Evolutionary conservation across 2,113 vertebrate species (phyloP), one percentile per base, ranked within the genome.

Genomic region (Tinamus guttatus): DNA sequence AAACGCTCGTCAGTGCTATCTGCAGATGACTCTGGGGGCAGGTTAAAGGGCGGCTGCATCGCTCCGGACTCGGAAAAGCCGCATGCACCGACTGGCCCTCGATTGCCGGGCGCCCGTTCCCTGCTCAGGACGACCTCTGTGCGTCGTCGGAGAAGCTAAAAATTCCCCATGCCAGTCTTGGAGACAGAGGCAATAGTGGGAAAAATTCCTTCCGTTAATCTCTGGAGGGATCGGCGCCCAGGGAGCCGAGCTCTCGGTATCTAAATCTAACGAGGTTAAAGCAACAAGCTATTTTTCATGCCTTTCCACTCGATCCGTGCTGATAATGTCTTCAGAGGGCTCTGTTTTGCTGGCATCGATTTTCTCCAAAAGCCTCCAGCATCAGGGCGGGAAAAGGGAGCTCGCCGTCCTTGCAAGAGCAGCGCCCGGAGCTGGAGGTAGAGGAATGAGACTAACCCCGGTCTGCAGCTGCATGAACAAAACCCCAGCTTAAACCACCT

Each of bases 11-110:
- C 41, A 34, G n/a, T 27, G 62, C 1, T 9, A 30, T 83, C 71
- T 86, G 17, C 92, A 36, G 49, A 28, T 18, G 62, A 52, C 51
- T 41, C 54, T 2, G 1, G 19, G 68, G 78, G 71, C 45, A 19
- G 0, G 9, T 47, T 64, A 43, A 75, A 56, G 32, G 20, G 60
- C 74, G 20, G 4, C 4, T 0, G 2, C 2, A 9, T 9, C 18
- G 4, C 9, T 13, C 5, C 0, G 0, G 3, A n/a, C 0, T 4
- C 24, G 4, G 13, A 40, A 16, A 52, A 87, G 58, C 3, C 0
- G 12, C 0, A 2, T 4, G 19, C 19, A 11, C 18, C 56, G 5
- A 36, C 12, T 62, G 34, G 22, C 54, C 20, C 38, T 18, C 5
- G 11, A n/a, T 3, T 7, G 64, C 11, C 28, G 17, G 47, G n/a